phyloP scores from a whole-genome alignment of 2,797 vertebrate genomes.

The Sebastes taczanowskii region DNA sequence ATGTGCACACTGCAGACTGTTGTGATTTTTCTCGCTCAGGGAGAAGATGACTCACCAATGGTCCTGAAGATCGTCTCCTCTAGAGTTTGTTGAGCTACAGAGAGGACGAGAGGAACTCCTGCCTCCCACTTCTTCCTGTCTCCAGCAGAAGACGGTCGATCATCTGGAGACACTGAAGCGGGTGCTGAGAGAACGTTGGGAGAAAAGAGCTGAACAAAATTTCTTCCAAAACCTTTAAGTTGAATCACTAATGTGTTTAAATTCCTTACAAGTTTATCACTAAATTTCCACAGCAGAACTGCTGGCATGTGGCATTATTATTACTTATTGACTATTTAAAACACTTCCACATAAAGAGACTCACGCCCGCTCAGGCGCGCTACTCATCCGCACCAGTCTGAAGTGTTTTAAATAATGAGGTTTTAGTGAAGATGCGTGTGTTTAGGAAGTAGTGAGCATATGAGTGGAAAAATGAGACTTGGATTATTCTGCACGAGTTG shows the following conservation, averaged over 20 bases:
- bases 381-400: fast-evolving
- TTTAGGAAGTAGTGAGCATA: too few relatives aligned
- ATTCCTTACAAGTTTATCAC: neutral
- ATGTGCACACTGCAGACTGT: neutral
- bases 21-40: neutral
- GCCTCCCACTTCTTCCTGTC: slow-evolving; percentile 94
- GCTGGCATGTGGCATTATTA: too few relatives aligned
- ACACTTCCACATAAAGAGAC: too few relatives aligned
- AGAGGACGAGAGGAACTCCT: slow-evolving; percentile 84
- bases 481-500: too few relatives aligned
- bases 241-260: neutral
- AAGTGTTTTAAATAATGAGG: too few relatives aligned
- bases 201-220: neutral
- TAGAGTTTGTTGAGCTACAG: slow-evolving; percentile 84
- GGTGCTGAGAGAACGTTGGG: neutral
- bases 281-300: too few relatives aligned
- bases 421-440: too few relatives aligned
- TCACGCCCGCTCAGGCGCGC: too few relatives aligned
- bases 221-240: neutral
- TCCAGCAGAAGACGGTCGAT: slow-evolving; percentile 67
- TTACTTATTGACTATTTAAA: too few relatives aligned
- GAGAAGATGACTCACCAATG: slow-evolving; percentile 75
- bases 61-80: slow-evolving; percentile 83
- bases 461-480: too few relatives aligned
- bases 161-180: slow-evolving; percentile 58